Percentiles rank a stretch among this genome's conserved stretches.
These are phyloP conservation scores for Caenorhabditis zanzibari DNA, from an alignment of 2,888 invertebrate species.

Conservation along the genomic window DNA sequence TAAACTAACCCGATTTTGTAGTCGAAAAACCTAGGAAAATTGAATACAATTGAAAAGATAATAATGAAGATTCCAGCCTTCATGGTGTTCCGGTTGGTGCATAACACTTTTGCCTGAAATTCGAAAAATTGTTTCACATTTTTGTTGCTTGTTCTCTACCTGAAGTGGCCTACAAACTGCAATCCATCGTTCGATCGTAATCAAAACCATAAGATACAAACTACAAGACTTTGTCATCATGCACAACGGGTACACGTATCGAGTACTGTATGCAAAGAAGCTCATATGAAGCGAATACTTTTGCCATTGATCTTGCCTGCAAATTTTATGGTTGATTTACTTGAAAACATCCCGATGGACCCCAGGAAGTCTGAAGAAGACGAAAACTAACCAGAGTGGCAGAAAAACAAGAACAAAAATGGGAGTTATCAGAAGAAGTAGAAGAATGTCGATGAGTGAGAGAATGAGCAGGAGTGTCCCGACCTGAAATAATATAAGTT, in stretches of 20 bases:
- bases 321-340: constrained; percentile 20
- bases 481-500: constrained; percentile 64
- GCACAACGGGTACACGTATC: constrained; percentile 61
- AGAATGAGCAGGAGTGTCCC: constrained; percentile 61
- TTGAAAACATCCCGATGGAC: constrained; percentile 32
- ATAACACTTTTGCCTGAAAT: constrained; percentile 59
- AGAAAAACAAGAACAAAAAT: constrained; percentile 57
- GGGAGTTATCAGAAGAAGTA: constrained; percentile 54
- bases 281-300: constrained; percentile 52
- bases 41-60: constrained; percentile 65
- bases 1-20: constrained; percentile 57
- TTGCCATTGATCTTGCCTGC: constrained; percentile 59
- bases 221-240: constrained; percentile 66
- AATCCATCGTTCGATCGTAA: constrained; percentile 65
- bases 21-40: constrained; percentile 62
- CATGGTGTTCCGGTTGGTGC: constrained; percentile 62
- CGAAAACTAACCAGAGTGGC: constrained; percentile 63
- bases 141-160: background rate
- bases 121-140: background rate
- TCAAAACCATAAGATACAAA: constrained; percentile 63
- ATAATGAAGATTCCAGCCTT: constrained; percentile 61
- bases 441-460: constrained; percentile 61
- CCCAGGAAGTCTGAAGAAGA: constrained; percentile 1
- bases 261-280: constrained; percentile 51
- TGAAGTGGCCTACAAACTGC: constrained; percentile 66